Conservation (phyloP, 2,113 vertebrate genomes). For the Mystacornis crossleyi region DNA sequence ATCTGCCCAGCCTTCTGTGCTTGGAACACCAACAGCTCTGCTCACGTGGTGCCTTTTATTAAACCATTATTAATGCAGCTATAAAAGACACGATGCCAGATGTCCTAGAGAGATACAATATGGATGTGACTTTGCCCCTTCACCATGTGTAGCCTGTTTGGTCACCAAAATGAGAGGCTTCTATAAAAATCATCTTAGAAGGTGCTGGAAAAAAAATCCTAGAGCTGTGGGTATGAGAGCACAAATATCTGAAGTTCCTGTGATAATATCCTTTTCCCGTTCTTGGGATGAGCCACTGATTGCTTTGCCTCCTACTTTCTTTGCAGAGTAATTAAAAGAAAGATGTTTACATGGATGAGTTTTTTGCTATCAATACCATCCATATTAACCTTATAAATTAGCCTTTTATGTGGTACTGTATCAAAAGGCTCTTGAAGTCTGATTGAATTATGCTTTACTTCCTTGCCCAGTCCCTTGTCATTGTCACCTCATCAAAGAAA, state of each 20-base stretch:
- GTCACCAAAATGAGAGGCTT: neutral
- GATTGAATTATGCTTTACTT: constrained; percentile 55
- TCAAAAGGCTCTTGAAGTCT: constrained; percentile 63
- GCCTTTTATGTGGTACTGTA: constrained; percentile 56
- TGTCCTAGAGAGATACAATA: neutral
- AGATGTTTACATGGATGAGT: constrained; percentile 40
- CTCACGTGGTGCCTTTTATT: fast-evolving
- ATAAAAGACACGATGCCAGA: fast-evolving
- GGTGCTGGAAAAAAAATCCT: neutral
- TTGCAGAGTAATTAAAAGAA: constrained; percentile 6
- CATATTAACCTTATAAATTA: constrained; percentile 65
- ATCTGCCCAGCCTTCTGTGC: neutral
- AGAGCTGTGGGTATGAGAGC: neutral
- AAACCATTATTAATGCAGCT: neutral
- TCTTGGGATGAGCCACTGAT: neutral
- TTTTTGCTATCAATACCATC: constrained; percentile 13
- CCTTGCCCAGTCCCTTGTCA: constrained; percentile 42
- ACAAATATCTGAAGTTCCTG: neutral
- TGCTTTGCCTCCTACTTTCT: neutral
- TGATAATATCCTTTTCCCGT: neutral
- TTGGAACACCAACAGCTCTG: neutral
- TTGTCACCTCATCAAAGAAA: constrained; percentile 52
- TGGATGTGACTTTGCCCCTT: neutral
- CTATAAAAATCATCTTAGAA: neutral
- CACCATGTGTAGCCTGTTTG: neutral